These are phyloP conservation scores for Propithecus deckenii DNA, from an alignment of 2,797 vertebrate genomes.

Conservation along the genomic window DNA sequence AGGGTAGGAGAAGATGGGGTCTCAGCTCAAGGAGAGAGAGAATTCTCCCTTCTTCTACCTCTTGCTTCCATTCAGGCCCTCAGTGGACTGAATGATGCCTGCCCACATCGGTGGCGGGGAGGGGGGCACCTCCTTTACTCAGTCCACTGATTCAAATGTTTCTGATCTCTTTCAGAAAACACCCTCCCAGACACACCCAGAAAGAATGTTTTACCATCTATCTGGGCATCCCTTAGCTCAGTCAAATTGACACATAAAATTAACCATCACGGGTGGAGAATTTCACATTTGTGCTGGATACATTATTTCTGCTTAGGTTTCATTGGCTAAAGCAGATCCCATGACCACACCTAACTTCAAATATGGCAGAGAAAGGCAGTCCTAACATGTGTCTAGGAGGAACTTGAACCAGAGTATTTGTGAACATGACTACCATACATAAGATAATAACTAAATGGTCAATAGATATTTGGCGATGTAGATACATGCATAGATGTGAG, in stretches of 20 bases:
- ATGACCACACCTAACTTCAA: not conserved
- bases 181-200: not conserved
- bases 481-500: not conserved
- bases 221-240: not conserved
- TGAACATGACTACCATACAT: not conserved
- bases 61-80: not conserved
- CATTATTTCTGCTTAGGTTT: not conserved
- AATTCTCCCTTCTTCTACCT: not conserved
- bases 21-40: not conserved
- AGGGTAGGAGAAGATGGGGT: not conserved
- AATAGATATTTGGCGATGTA: not conserved
- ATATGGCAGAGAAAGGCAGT: not conserved
- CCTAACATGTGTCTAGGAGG: not conserved
- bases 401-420: not conserved
- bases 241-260: not conserved
- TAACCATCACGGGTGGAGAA: not conserved
- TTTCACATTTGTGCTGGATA: not conserved
- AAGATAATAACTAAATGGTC: not conserved
- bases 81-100: not conserved
- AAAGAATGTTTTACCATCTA: not conserved
- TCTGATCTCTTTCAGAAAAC: not conserved
- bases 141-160: not conserved
- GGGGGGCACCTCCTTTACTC: not conserved
- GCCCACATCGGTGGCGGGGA: not conserved
- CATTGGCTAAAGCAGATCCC: not conserved